Conservation (phyloP, 2,888 invertebrate species). For the Erebia ligea region DNA sequence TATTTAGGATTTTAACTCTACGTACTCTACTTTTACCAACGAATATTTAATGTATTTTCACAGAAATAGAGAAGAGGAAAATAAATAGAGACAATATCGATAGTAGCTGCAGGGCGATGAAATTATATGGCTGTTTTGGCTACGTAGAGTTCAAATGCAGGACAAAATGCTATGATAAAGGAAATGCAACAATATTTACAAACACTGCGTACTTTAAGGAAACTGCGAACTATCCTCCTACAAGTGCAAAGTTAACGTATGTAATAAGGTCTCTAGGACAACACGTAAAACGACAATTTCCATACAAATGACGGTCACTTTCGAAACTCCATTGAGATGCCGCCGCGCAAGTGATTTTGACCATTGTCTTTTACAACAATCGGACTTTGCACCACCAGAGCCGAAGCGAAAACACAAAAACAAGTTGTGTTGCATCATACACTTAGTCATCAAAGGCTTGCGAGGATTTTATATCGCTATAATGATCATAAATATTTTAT, state of each 20-base stretch:
- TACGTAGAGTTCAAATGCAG: too few species aligned
- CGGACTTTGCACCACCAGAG: slow-evolving; percentile 30
- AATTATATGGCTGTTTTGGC: too few species aligned
- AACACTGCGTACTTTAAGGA: slow-evolving; percentile 15
- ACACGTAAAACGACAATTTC: slow-evolving; percentile 68
- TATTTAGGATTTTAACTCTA: too few species aligned
- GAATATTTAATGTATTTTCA: too few species aligned
- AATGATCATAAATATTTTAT: neutral
- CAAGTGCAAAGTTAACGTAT: slow-evolving; percentile 58
- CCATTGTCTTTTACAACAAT: slow-evolving; percentile 61
- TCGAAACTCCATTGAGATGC: slow-evolving; percentile 75
- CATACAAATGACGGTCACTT: slow-evolving; percentile 78
- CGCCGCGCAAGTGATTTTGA: slow-evolving; percentile 58
- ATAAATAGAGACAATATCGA: too few species aligned
- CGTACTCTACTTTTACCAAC: too few species aligned
- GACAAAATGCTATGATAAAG: too few species aligned
- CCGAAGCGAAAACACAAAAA: slow-evolving; percentile 24
- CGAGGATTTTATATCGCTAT: neutral
- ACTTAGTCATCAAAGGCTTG: slow-evolving; percentile 55
- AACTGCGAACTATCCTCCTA: slow-evolving; percentile 32
- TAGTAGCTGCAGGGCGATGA: too few species aligned
- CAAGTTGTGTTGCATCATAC: slow-evolving; percentile 58
- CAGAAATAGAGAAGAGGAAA: too few species aligned
- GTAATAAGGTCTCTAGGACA: slow-evolving; percentile 69
- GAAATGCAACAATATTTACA: slow-evolving; percentile 21